phyloP scores from a whole-genome alignment of 2,797 vertebrate genomes.

The Hippocampus kuda region DNA sequence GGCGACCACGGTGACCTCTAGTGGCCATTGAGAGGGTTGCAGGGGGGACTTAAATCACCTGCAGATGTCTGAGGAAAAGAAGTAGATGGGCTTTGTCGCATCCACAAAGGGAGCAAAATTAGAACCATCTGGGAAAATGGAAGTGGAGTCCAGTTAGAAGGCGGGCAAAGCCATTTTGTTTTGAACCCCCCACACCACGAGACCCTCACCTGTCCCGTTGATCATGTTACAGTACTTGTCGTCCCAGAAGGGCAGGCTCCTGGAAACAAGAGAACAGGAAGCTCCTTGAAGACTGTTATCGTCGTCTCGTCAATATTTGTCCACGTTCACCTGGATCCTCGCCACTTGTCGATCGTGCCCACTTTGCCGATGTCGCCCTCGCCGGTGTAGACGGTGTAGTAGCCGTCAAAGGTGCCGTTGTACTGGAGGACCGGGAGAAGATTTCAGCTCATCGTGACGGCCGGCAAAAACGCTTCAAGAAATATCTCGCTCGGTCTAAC shows the following conservation, averaged over 20 bases:
- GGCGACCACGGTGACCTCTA: constrained; percentile 46
- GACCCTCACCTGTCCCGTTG: constrained; percentile 84
- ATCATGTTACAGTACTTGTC: constrained; percentile 77
- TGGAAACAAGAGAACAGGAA: constrained; percentile 5
- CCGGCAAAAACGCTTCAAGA: background rate
- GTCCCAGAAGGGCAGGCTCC: constrained; percentile 68
- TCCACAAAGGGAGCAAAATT: constrained; percentile 82
- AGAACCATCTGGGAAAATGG: constrained; percentile 70
- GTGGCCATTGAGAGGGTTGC: constrained; percentile 21
- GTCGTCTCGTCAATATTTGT: too few relatives aligned
- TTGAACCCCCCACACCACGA: background rate
- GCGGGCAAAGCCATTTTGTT: background rate
- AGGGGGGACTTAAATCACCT: constrained; percentile 63
- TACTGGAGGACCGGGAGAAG: constrained; percentile 61
- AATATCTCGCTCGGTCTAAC: background rate
- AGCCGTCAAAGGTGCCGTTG: constrained; percentile 76
- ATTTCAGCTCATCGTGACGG: background rate
- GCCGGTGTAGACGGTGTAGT: constrained; percentile 76
- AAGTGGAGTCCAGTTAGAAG: background rate
- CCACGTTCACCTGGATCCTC: constrained; percentile 63
- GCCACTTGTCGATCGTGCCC: constrained; percentile 73
- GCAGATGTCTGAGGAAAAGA: constrained; percentile 93
- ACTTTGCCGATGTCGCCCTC: constrained; percentile 74
- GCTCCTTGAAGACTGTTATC: background rate
- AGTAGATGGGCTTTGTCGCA: constrained; percentile 64